These are phyloP conservation scores for Andrena minutula DNA, from an alignment of 2,888 invertebrate genomes.

Conservation along the genomic window DNA sequence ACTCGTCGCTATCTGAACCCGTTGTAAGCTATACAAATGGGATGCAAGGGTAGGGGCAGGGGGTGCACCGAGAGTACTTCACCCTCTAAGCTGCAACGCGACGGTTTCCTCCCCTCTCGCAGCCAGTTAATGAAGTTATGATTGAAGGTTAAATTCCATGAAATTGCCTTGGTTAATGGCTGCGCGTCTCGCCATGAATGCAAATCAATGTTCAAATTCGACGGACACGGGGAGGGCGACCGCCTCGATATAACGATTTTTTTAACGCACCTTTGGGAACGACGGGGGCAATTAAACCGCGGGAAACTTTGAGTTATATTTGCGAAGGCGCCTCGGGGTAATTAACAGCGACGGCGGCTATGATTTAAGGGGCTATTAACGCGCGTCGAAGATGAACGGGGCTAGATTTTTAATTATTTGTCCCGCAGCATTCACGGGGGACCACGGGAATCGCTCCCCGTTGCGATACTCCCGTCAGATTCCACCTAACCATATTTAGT, in stretches of 20 bases:
- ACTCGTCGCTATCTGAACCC: slow-evolving; percentile 70
- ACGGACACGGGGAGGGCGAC: neutral
- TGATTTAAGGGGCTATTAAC: slow-evolving; percentile 13
- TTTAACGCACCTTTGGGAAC: slow-evolving; percentile 42
- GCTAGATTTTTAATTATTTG: neutral
- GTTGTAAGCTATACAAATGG: slow-evolving; percentile 80
- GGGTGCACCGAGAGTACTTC: slow-evolving; percentile 54
- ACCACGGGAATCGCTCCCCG: neutral
- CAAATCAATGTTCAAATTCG: slow-evolving; percentile 68
- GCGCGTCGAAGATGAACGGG: neutral
- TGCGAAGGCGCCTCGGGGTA: slow-evolving; percentile 2
- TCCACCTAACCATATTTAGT: neutral
- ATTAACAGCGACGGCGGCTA: slow-evolving; percentile 28
- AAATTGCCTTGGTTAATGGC: slow-evolving; percentile 79
- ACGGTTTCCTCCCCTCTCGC: slow-evolving; percentile 44
- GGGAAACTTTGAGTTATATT: slow-evolving; percentile 23
- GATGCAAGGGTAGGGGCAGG: slow-evolving; percentile 60
- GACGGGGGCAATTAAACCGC: slow-evolving; percentile 41
- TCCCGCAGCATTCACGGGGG: neutral
- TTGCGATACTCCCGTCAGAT: neutral
- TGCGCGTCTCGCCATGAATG: slow-evolving; percentile 62
- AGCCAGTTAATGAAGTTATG: slow-evolving; percentile 81
- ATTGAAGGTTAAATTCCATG: slow-evolving; percentile 82
- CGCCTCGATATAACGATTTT: slow-evolving; percentile 44
- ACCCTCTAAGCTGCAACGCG: slow-evolving; percentile 49